A percentile compares a stretch with the other conserved stretches of the same genome.
Evolutionary conservation across 2,797 vertebrate species (phyloP).

Genomic region (Sebastes dallii): DNA sequence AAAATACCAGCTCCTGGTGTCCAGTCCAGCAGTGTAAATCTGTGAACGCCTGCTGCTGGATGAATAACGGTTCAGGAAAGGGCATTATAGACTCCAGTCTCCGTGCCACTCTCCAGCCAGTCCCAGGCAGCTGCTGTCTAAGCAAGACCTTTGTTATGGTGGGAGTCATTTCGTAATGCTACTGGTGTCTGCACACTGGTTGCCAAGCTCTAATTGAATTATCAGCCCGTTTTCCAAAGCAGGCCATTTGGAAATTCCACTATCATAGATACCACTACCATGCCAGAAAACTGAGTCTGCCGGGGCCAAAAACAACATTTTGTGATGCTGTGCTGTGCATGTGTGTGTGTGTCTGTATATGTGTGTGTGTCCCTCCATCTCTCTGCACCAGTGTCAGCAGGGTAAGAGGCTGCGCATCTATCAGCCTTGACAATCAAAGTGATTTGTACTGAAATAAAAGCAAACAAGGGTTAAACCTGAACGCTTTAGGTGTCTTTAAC

Average conservation of each 20-base stretch:
- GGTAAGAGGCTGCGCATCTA: slow-evolving; percentile 10
- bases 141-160: slow-evolving; percentile 50
- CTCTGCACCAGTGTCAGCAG: background rate
- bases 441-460: slow-evolving; percentile 21
- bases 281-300: slow-evolving; percentile 24
- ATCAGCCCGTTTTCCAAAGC: slow-evolving; percentile 52
- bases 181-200: slow-evolving; percentile 31
- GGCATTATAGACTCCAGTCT: background rate
- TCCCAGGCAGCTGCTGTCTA: slow-evolving; percentile 38
- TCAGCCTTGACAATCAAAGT: slow-evolving; percentile 5
- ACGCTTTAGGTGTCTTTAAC: slow-evolving; percentile 9
- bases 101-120: slow-evolving; percentile 18
- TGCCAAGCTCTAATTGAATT: slow-evolving; percentile 58
- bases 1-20: background rate
- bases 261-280: slow-evolving; percentile 31
- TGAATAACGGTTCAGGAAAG: background rate
- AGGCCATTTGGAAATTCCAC: slow-evolving; percentile 59
- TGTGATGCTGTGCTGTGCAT: slow-evolving; percentile 6
- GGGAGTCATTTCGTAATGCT: slow-evolving; percentile 40
- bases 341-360: background rate
- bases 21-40: background rate
- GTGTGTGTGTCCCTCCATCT: background rate
- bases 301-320: slow-evolving; percentile 46
- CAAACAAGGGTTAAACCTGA: slow-evolving; percentile 14
- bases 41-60: background rate